Evolutionary conservation across 2,113 vertebrate genomes (phyloP).

Genomic region (Zosterops pallidus): DNA sequence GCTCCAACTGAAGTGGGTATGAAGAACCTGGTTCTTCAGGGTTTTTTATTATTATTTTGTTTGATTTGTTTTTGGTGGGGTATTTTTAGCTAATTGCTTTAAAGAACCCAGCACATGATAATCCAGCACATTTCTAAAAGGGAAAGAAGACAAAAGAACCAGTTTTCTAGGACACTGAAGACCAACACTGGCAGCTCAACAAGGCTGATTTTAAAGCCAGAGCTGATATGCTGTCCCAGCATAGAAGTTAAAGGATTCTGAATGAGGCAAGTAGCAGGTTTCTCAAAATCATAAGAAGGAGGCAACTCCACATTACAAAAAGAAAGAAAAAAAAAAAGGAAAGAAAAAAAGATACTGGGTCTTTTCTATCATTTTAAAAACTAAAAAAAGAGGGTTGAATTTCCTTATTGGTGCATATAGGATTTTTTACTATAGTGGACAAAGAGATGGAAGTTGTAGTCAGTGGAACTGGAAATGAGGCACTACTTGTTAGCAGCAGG

Average conservation of each 20-base stretch:
- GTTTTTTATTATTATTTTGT: not conserved
- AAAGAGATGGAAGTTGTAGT: not conserved
- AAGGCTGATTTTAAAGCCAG: not conserved
- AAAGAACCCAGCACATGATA: not conserved
- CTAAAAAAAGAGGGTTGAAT: not conserved
- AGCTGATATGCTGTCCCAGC: not conserved
- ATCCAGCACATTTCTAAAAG: not conserved
- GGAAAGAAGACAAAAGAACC: not conserved
- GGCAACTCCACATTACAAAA: not conserved
- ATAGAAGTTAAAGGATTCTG: not conserved
- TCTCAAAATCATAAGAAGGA: not conserved
- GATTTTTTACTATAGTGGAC: not conserved
- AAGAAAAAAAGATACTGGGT: accelerated
- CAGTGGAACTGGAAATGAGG: not conserved
- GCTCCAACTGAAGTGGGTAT: not conserved
- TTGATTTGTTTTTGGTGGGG: not conserved
- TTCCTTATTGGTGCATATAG: not conserved
- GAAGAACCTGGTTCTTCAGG: not conserved
- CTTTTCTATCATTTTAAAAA: not conserved
- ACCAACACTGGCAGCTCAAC: not conserved
- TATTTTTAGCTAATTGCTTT: not conserved
- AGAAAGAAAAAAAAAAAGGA: too few species aligned
- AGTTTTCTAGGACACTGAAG: not conserved
- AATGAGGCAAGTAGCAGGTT: not conserved
- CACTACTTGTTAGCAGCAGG: not conserved